phyloP scores from a whole-genome alignment of 2,888 invertebrate genomes.

The Aporophyla nigra region DNA sequence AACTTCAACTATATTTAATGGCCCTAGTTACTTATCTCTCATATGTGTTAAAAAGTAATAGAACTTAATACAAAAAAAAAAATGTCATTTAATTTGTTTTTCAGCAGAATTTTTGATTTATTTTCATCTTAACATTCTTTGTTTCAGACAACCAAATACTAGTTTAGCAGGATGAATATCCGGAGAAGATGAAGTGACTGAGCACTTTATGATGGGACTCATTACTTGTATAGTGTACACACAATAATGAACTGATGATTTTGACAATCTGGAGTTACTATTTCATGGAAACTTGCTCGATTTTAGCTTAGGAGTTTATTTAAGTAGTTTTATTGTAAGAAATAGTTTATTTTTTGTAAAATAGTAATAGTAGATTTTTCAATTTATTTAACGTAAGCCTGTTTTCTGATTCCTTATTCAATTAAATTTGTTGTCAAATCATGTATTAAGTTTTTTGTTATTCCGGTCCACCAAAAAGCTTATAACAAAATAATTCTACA shows the following conservation, averaged over 20 bases:
- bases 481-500: no score
- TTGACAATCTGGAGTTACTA: constrained; percentile 25
- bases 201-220: constrained; percentile 17
- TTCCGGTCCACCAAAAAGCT: no score
- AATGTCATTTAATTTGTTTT: no score
- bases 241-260: constrained; percentile 45
- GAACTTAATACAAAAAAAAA: no score
- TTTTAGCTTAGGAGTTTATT: background rate
- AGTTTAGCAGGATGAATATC: constrained; percentile 46
- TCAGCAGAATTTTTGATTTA: background rate
- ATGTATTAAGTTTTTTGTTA: no score
- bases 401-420: background rate
- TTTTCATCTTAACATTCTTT: constrained; percentile 24
- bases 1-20: no score
- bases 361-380: constrained; percentile 16
- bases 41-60: no score
- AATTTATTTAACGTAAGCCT: constrained; percentile 2
- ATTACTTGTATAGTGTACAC: constrained; percentile 49
- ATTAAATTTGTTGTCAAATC: background rate
- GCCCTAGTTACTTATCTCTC: no score
- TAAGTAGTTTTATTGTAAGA: constrained; percentile 8
- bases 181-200: constrained; percentile 22
- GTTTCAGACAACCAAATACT: constrained; percentile 73
- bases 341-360: constrained; percentile 42
- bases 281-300: constrained; percentile 26